Base-by-base conservation (phyloP, 35 echinoderm and acorn worm species). In the Apostichopus japonicus region DNA sequence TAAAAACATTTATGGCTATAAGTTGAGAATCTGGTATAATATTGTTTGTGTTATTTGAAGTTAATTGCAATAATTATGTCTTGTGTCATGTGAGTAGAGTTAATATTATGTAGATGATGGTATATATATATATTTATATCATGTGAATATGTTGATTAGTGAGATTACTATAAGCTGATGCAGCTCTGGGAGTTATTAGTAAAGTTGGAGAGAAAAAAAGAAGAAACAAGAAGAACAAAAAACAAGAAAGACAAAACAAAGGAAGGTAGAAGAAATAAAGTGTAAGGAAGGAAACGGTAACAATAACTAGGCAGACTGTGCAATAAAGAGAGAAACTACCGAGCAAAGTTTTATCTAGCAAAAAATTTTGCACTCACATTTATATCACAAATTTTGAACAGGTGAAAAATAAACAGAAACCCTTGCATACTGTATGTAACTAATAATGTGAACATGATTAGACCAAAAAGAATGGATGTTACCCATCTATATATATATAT, bases 321-420 rank as follows among this genome's bases (percentile, higher is more conserved):
- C 79, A 83, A 83, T 83, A 83, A 83, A 83, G 54, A 44, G 33
- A 83, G 17, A 83, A 83, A 83, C 79, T 83, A 83, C 51, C 33
- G 79, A 83, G 51, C 79, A 83, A 55, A 54, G 44, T 83, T 83
- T 83, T 54, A 83, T 83, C 33, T 52, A 54, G 79, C 79, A 83
- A 83, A 83, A 83, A 83, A 83, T 56, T 83, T 52, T 83, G 33
- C 79, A 83, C 79, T 83, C 79, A 55, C 17, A 83, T 44, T 44
- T 44, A 44, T 55, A 83, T 53, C 33, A 83, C 79, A 83, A 79
- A 79, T n/a, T 79, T 79, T 79, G n/a, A 15, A 79, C 77, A 79
- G 22, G 77, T 79, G 22, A 79, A 23, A 23, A 79, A 79, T 10
- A 23, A 23, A 10, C 14, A 79, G 23, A 79, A 23, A 23, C 10